These are phyloP conservation scores for Cyanoramphus novaezelandiae DNA, from an alignment of 2,113 vertebrate genomes.

Conservation along the genomic window DNA sequence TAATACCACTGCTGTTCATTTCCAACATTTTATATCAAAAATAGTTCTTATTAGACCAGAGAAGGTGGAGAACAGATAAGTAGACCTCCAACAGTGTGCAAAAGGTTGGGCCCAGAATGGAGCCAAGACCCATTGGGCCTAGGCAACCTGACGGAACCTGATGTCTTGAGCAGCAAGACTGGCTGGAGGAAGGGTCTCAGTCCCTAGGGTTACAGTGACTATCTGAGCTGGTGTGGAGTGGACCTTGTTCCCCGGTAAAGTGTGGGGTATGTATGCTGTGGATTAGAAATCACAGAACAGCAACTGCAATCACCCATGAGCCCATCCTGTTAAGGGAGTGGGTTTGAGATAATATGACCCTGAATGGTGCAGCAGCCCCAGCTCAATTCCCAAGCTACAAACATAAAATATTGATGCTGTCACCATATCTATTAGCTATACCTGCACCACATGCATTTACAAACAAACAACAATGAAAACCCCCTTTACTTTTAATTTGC, in stretches of 20 bases:
- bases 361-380: accelerated
- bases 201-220: neutral
- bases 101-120: accelerated
- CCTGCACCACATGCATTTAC: neutral
- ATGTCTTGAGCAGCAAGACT: neutral
- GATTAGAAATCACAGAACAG: neutral
- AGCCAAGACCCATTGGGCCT: accelerated
- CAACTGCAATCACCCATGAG: neutral
- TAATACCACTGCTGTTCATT: neutral
- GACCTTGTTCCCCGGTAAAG: neutral
- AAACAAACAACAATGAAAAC: neutral
- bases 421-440: neutral
- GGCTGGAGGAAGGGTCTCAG: accelerated
- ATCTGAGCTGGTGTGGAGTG: neutral
- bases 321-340: neutral
- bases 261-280: accelerated
- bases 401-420: neutral
- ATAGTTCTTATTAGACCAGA: neutral
- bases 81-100: neutral
- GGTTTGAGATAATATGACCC: neutral
- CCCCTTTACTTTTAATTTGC: neutral
- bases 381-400: neutral
- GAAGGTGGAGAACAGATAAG: neutral
- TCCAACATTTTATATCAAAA: neutral
- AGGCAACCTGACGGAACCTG: neutral